phyloP scores from a whole-genome alignment of 2,888 invertebrate genomes.

The Agonopterix arenella region DNA sequence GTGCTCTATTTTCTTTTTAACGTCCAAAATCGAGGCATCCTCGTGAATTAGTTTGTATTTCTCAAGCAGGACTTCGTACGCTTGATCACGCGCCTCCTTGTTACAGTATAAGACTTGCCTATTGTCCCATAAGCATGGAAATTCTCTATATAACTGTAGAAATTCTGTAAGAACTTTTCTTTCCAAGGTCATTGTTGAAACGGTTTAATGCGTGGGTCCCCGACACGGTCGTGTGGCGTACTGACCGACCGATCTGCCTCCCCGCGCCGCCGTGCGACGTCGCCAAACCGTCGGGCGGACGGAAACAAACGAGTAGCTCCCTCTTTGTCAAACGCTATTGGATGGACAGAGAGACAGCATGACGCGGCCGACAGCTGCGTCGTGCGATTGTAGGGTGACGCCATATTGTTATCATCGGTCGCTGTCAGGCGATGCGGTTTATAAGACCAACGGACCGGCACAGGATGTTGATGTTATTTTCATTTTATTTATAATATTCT shows the following conservation, averaged over 20 bases:
- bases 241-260: constrained; percentile 10
- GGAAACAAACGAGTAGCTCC: constrained; percentile 10
- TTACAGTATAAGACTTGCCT: constrained; percentile 14
- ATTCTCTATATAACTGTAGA: constrained; percentile 16
- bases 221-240: constrained; percentile 14
- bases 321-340: constrained; percentile 15
- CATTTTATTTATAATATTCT: too few relatives aligned
- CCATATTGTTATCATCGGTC: neutral
- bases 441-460: too few relatives aligned
- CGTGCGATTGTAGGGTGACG: neutral
- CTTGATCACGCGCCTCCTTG: constrained; percentile 13
- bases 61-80: constrained; percentile 17
- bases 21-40: constrained; percentile 10
- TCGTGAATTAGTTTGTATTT: constrained; percentile 16
- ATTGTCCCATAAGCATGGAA: constrained; percentile 21
- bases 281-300: constrained; percentile 9
- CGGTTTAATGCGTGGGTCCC: constrained; percentile 4
- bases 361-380: constrained; percentile 12
- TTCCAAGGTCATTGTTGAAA: constrained; percentile 8
- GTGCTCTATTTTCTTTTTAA: constrained; percentile 21
- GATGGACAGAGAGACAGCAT: constrained; percentile 9
- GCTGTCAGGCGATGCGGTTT: neutral
- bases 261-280: constrained; percentile 5
- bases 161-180: constrained; percentile 13
- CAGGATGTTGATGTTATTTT: too few relatives aligned